phyloP scores from a whole-genome alignment of 1,140 invertebrate genomes.

The Diachasmimorpha longicaudata region DNA sequence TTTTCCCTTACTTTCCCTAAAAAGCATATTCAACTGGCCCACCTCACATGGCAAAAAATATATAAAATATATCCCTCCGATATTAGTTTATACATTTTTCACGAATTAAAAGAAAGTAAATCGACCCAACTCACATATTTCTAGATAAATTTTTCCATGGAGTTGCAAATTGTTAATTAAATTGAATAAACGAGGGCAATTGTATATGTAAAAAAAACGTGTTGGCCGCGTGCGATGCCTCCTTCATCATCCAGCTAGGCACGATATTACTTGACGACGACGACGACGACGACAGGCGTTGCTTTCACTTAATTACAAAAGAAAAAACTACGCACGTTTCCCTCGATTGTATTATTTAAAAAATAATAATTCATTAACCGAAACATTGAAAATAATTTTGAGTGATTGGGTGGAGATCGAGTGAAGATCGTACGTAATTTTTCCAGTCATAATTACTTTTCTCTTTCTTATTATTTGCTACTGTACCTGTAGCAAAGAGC shows the following conservation, averaged over 20 bases:
- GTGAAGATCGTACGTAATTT: neutral
- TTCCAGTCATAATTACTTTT: neutral
- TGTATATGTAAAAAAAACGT: slow-evolving; percentile 24
- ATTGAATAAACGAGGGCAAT: slow-evolving; percentile 4
- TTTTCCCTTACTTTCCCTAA: too few species aligned
- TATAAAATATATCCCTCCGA: too few species aligned
- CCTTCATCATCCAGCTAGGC: slow-evolving; percentile 57
- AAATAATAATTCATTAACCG: too few species aligned
- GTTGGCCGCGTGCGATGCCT: slow-evolving; percentile 59
- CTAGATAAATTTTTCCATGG: too few species aligned
- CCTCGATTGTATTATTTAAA: slow-evolving; percentile 10
- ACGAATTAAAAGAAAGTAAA: too few species aligned
- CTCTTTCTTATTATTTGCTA: slow-evolving; percentile 49
- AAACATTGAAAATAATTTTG: too few species aligned
- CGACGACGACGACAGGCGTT: slow-evolving; percentile 48
- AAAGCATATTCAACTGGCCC: too few species aligned
- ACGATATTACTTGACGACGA: slow-evolving; percentile 51
- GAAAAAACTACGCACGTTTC: slow-evolving; percentile 14
- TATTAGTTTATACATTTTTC: too few species aligned
- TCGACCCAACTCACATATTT: too few species aligned
- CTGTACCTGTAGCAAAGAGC: slow-evolving; percentile 95
- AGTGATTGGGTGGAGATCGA: too few species aligned
- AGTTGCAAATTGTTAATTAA: slow-evolving; percentile 3
- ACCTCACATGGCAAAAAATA: too few species aligned
- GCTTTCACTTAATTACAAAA: slow-evolving; percentile 32